Evolutionary conservation across 2,888 invertebrate species (phyloP), one percentile per base, ranked within the genome.

Genomic region (Augochlorella aurata): DNA sequence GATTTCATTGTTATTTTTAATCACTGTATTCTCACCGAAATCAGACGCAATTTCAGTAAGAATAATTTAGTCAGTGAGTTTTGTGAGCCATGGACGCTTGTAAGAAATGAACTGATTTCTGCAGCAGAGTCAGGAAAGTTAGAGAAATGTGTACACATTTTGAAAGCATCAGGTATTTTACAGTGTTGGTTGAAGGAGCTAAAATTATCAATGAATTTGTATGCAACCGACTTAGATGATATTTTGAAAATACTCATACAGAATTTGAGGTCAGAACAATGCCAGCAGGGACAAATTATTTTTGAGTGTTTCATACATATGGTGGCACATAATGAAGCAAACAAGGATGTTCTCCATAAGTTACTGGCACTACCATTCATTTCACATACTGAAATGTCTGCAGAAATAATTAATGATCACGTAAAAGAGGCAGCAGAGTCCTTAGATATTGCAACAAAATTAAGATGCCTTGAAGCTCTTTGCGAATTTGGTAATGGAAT

Each of bases 251-350:
- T 78, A 72, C 74, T 91, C 5, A 52, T 85, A 14, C 69, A 89
- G 45, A 77, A 66, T 66, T 58, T 91, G 47, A 76, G 87, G 65
- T 82, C 82, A 21, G 82, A 87, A 2, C 38, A 29, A 7, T 45
- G 75, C n/a, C 52, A 79, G 14, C 63, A 80, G 14, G 52, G 38
- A 9, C 66, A 82, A 14, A 74, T 87, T 14, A 87, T 91, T 50
- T 93, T 91, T 68, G 89, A 91, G 74, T 90, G 85, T 82, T 83
- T 92, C n/a, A 78, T 88, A 63, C 85, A 89, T 77, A 74, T 93
- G 52, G 85, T 92, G 80, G 86, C 89, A 63, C 89, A 91, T 47
- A 70, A 84, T n/a, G 92, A 92, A 85, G 79, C 89, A 0, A 77
- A 90, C 72, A 88, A 83, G 76, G 66, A 58, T 24, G 83, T 90